Evolutionary conservation across 2,113 vertebrate genomes (phyloP), one percentile per base, ranked within the genome.

Genomic region (Psittacula cyanocephala): DNA sequence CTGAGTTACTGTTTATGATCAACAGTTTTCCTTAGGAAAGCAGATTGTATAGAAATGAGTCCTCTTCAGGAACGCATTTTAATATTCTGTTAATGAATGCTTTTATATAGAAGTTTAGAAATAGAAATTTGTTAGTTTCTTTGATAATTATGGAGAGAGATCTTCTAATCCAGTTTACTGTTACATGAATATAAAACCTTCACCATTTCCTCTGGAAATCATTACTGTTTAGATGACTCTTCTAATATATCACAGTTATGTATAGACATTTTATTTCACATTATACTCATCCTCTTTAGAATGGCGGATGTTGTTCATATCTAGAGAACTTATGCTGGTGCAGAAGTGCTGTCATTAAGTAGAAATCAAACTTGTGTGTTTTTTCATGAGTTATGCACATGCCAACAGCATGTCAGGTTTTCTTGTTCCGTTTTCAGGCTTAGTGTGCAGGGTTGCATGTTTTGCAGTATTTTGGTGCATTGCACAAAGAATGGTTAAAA

Each of bases 71-170:
- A 91, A 91, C 84, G 60, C 79, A 68, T 90, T 94, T 94, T 92
- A 94, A 89, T 91, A 75, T 60, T 47, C 31, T 60, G 7, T 64
- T 91, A 70, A 93, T 78, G 31, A 94, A 86, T 64, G 55, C 7
- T 81, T 74, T 52, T 64, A 62, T 78, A 88, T 37, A 84, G 63
- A 88, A 93, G 60, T 4, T 19, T 86, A 71, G 62, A 23, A 90
- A 81, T 28, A 78, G 52, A 69, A 93, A 93, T 96, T 41, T 86
- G 52, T 96, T 89, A 81, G 31, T 92, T 93, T 74, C 91, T 88
- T 81, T 27, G 57, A 43, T 87, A 94, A 95, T 96, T 94, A 88
- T 39, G n/a, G 57, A 93, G 81, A 79, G 50, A 71, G 53, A 81
- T 50, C 8, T 86, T 93, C 49, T 91, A 89, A 81, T 94, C 35